These are phyloP conservation scores for Hydrotaea cyrtoneurina DNA, from an alignment of 2,888 invertebrate genomes.

Conservation along the genomic window DNA sequence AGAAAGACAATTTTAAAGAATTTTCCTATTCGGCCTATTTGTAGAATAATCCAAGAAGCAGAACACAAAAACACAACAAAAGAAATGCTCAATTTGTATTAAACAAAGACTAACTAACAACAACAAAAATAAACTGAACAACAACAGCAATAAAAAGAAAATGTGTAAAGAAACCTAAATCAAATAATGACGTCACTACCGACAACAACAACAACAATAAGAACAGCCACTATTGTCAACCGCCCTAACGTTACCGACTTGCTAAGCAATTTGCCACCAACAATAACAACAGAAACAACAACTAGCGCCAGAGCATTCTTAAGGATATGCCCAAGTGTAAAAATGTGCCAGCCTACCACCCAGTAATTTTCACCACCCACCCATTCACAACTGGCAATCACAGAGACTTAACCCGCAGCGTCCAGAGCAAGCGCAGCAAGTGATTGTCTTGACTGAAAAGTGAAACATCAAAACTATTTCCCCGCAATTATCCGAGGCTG, in stretches of 20 bases:
- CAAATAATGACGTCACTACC: constrained; percentile 51
- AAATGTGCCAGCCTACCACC: constrained; percentile 8
- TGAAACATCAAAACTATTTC: constrained; percentile 12
- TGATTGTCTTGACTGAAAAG: background rate
- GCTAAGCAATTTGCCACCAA: constrained; percentile 40
- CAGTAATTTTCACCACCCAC: background rate
- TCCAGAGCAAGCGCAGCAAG: background rate
- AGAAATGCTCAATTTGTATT: constrained; percentile 23
- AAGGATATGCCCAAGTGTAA: constrained; percentile 18
- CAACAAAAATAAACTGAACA: constrained; percentile 29
- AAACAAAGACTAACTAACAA: constrained; percentile 50
- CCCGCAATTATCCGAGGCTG: constrained; percentile 17
- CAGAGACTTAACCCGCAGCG: background rate
- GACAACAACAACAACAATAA: constrained; percentile 47
- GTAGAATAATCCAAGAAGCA: background rate
- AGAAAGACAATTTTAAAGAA: constrained; percentile 10
- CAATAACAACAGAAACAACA: constrained; percentile 57
- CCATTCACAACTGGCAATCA: too few relatives aligned
- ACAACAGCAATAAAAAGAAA: constrained; percentile 10
- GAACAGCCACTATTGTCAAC: constrained; percentile 45
- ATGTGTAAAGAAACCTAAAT: constrained; percentile 52
- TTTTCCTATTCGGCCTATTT: background rate
- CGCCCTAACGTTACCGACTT: constrained; percentile 10
- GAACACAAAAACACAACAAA: constrained; percentile 41
- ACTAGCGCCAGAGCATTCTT: constrained; percentile 56